phyloP scores from a whole-genome alignment of 2,888 invertebrate species.

The Anthoptus insignis region DNA sequence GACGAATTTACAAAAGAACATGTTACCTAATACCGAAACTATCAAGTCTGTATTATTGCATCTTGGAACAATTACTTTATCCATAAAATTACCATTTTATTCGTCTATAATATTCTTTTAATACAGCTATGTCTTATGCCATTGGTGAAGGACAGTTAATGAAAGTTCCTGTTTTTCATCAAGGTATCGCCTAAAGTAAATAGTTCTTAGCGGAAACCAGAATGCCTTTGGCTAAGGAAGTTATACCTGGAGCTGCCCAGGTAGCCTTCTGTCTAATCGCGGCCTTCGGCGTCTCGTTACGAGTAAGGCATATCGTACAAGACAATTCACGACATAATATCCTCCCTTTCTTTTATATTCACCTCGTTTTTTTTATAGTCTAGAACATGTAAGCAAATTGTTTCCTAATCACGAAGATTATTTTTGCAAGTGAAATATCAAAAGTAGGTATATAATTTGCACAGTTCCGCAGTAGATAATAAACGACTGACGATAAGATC shows the following conservation, averaged over 20 bases:
- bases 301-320: conserved; percentile 1
- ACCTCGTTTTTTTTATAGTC: neutral
- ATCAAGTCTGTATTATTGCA: neutral
- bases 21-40: conserved; percentile 4
- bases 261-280: neutral
- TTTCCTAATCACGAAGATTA: neutral
- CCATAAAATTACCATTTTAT: neutral
- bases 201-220: conserved; percentile 22
- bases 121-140: neutral
- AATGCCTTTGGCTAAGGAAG: conserved; percentile 27
- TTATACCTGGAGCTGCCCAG: conserved; percentile 5
- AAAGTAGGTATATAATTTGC: too few relatives aligned
- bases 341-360: neutral
- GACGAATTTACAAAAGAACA: neutral
- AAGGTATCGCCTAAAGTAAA: conserved; percentile 16
- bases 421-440: too few relatives aligned
- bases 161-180: conserved; percentile 5
- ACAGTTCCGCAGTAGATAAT: too few relatives aligned
- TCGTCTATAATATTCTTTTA: neutral
- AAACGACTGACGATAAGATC: too few relatives aligned
- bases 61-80: neutral
- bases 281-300: conserved; percentile 27
- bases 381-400: too few relatives aligned
- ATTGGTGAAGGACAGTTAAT: neutral
- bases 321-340: neutral